Percentiles rank a stretch among this genome's conserved stretches.
Conservation (phyloP, 2,113 vertebrate genomes). For the Axis porcinus region DNA sequence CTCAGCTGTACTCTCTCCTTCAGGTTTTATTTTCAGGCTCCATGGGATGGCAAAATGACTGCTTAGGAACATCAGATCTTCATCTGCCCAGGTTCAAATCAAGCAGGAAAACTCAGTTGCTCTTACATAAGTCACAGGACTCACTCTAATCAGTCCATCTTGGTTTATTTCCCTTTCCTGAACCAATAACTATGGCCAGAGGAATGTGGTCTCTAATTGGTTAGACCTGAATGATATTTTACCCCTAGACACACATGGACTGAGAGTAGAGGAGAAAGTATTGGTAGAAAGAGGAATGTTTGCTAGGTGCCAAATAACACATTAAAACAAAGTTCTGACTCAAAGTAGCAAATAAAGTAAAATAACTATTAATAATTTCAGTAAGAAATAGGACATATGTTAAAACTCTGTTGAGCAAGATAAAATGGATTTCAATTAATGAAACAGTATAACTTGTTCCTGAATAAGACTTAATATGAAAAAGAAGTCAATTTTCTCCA, state of each 20-base stretch:
- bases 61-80: not conserved
- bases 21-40: slow-evolving; percentile 19
- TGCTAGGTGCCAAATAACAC: not conserved
- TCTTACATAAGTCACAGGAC: not conserved
- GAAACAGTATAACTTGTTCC: not conserved
- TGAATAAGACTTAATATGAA: not conserved
- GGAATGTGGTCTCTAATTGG: not conserved
- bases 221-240: not conserved
- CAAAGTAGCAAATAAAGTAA: slow-evolving; percentile 2
- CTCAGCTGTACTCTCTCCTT: not conserved
- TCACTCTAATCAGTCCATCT: not conserved
- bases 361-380: slow-evolving; percentile 9
- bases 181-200: slow-evolving; percentile 1
- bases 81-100: not conserved
- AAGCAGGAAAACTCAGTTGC: slow-evolving; percentile 5
- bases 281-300: not conserved
- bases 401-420: not conserved
- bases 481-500: not conserved
- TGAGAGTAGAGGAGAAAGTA: not conserved
- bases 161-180: slow-evolving; percentile 20
- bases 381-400: not conserved
- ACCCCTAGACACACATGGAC: not conserved
- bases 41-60: not conserved
- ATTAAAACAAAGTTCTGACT: slow-evolving; percentile 25
- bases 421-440: slow-evolving; percentile 4